Evolutionary conservation across 2,113 vertebrate species (phyloP), one percentile per base, ranked within the genome.

Genomic region (Nannospalax galili): DNA sequence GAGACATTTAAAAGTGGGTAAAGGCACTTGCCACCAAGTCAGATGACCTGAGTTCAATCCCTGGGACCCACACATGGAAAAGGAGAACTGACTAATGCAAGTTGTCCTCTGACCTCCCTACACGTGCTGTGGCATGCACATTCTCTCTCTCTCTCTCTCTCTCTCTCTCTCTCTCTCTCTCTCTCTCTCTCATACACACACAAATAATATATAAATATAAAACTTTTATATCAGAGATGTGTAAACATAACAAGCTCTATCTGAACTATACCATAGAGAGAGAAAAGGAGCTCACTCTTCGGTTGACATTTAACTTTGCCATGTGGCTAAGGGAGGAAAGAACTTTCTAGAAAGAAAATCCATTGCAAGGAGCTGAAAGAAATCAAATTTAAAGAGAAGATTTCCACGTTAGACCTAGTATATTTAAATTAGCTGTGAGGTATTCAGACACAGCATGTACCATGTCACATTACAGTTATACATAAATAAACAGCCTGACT

Each of bases 371-470:
- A 95, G 35, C 79, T 80, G 15, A 62, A 9, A 85, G 88, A 11
- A 26, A 65, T 16, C 24, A 79, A 70, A 75, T 56, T 52, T 64
- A 60, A 15, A 22, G 19, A 60, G 22, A 75, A 3, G 1, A 81
- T 45, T 90, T 92, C 45, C 9, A 80, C 85, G 85, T 56, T 75
- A 92, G 70, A 75, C 22, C 28, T 42, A 64, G 12, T 37, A 42
- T 35, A 64, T 81, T 86, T 86, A 94, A 37, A 16, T 48, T 87
- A 86, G 19, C 28, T 92, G 1, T 86, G 60, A 40, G 26, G 75
- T 94, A 80, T 42, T n/a, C n/a, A n/a, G n/a, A n/a, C n/a, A n/a
- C n/a, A n/a, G n/a, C n/a, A n/a, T n/a, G n/a, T n/a, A n/a, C n/a
- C n/a, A n/a, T n/a, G n/a, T n/a, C n/a, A n/a, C n/a, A n/a, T n/a